These are phyloP conservation scores for Tetramorium parvispinum DNA, from an alignment of 1,140 invertebrate species.

Conservation along the genomic window DNA sequence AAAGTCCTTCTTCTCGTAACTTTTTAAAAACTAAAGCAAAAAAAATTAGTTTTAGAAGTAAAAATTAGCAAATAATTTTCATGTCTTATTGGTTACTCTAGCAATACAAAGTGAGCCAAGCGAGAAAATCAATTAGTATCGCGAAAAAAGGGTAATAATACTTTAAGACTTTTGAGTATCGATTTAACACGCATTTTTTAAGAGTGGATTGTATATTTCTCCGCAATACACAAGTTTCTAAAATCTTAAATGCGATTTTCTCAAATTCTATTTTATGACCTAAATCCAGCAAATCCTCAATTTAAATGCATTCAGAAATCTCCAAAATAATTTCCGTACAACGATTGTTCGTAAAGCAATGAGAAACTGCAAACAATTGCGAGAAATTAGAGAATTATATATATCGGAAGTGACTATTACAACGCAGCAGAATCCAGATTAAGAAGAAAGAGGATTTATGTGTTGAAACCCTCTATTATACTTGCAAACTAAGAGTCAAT, in stretches of 20 bases:
- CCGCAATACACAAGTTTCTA: not conserved
- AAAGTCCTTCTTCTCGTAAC: too few relatives aligned
- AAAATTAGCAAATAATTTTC: too few relatives aligned
- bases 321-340: not conserved
- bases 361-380: slow-evolving; percentile 17
- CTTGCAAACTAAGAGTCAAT: not conserved
- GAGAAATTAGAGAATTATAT: slow-evolving; percentile 37
- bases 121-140: too few relatives aligned
- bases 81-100: too few relatives aligned
- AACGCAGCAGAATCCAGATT: not conserved
- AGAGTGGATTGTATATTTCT: not conserved
- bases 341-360: slow-evolving; percentile 9
- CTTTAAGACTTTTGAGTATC: too few relatives aligned
- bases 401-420: slow-evolving; percentile 5
- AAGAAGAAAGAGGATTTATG: not conserved
- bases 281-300: not conserved
- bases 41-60: too few relatives aligned
- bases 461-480: not conserved
- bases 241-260: not conserved
- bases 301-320: slow-evolving; percentile 24
- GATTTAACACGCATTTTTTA: too few relatives aligned
- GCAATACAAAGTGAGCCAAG: too few relatives aligned
- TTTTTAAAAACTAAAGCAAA: too few relatives aligned
- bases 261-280: not conserved
- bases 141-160: too few relatives aligned